A percentile compares a stretch with the other conserved stretches of the same genome.
Evolutionary conservation across 2,797 vertebrate genomes (phyloP).

Genomic region (Chanos chanos): DNA sequence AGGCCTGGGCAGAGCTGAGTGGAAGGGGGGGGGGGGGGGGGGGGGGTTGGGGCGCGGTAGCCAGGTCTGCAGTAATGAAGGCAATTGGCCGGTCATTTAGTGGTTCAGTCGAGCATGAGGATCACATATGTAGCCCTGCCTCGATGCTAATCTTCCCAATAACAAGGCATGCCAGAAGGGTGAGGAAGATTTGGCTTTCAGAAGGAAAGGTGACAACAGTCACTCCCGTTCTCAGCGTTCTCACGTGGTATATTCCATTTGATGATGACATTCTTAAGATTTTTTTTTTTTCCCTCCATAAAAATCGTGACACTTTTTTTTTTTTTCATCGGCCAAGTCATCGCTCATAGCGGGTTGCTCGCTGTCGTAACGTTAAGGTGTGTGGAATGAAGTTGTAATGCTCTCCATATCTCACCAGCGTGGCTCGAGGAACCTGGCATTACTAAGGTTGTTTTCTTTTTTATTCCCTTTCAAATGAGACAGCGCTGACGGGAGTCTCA

Average conservation of each 20-base stretch:
- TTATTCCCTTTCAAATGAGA: conserved; percentile 36
- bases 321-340: conserved; percentile 20
- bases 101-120: conserved; percentile 61
- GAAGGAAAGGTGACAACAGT: conserved; percentile 20
- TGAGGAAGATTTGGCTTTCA: conserved; percentile 30
- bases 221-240: too few relatives aligned
- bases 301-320: neutral
- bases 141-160: conserved; percentile 71
- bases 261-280: too few relatives aligned
- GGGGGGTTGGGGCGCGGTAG: conserved; percentile 60
- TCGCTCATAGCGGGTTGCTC: too few relatives aligned
- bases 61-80: conserved; percentile 52
- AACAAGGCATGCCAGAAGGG: conserved; percentile 56
- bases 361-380: neutral
- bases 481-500: neutral
- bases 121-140: conserved; percentile 65
- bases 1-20: conserved; percentile 50
- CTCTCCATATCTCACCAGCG: neutral
- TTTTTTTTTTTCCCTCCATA: too few relatives aligned
- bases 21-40: conserved; percentile 9
- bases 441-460: conserved; percentile 26
- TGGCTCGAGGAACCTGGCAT: conserved; percentile 4
- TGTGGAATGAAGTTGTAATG: conserved; percentile 24
- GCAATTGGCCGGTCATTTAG: conserved; percentile 67
- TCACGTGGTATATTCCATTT: too few relatives aligned